Conservation (phyloP, 2,888 invertebrate genomes). For the Globia sparganii region DNA sequence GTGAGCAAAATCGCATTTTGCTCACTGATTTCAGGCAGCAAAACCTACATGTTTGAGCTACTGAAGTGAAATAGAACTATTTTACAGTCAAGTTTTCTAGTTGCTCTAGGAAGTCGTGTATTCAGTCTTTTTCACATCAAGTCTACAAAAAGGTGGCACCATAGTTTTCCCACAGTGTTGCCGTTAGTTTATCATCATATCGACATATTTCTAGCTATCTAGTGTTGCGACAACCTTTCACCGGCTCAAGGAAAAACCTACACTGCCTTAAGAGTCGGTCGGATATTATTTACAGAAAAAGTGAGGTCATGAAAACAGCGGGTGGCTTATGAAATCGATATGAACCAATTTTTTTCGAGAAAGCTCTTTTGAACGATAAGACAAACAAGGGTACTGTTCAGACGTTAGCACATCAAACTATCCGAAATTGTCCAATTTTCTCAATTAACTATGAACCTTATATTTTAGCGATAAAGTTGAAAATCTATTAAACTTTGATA, state of each 20-base stretch:
- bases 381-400: too few relatives aligned
- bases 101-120: constrained; percentile 46
- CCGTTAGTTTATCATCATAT: constrained; percentile 84
- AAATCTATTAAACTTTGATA: too few relatives aligned
- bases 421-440: too few relatives aligned
- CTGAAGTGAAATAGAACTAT: too few relatives aligned
- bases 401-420: too few relatives aligned
- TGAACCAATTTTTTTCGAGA: not conserved
- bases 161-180: constrained; percentile 77
- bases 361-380: not conserved
- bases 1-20: too few relatives aligned
- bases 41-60: too few relatives aligned
- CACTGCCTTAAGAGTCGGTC: constrained; percentile 84
- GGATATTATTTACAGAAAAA: constrained; percentile 88
- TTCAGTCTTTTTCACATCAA: constrained; percentile 60
- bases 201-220: constrained; percentile 86
- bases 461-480: too few relatives aligned
- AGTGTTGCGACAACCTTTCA: constrained; percentile 86
- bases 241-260: constrained; percentile 86
- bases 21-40: too few relatives aligned
- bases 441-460: too few relatives aligned
- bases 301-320: constrained; percentile 77
- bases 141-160: constrained; percentile 63
- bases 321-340: constrained; percentile 3
- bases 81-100: constrained; percentile 23